Percentiles rank a stretch among this genome's conserved stretches.
phyloP scores from a whole-genome alignment of 2,113 vertebrate genomes.

The Miniopterus natalensis region DNA sequence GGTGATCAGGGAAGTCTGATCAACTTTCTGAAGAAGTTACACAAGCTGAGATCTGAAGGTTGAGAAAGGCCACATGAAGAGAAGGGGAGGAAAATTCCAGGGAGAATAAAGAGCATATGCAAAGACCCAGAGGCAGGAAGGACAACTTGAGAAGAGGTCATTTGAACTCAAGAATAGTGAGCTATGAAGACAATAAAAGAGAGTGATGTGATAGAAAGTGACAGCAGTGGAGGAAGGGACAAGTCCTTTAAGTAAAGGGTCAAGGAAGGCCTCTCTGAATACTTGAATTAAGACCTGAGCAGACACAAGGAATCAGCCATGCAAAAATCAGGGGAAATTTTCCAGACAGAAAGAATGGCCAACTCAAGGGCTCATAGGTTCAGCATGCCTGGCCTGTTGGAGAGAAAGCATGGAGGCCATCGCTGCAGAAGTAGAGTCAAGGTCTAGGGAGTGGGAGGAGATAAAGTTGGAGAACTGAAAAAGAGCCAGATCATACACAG shows the following conservation, averaged over 20 bases:
- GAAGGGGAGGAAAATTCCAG: background rate
- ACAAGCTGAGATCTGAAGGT: conserved; percentile 10
- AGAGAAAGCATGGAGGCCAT: conserved; percentile 5
- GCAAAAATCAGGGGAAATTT: conserved; percentile 48
- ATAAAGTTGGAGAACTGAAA: background rate
- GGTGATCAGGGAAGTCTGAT: background rate
- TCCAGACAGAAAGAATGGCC: conserved; percentile 49
- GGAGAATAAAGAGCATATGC: conserved; percentile 6
- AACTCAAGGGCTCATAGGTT: background rate
- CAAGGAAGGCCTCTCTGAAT: conserved; percentile 51
- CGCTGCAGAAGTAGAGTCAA: background rate
- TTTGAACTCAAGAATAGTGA: conserved; percentile 55
- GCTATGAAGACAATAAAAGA: conserved; percentile 66
- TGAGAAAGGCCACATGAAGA: conserved; percentile 30
- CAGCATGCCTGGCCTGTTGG: background rate
- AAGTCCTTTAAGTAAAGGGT: conserved; percentile 63
- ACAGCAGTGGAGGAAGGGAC: conserved; percentile 58
- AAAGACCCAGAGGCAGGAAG: conserved; percentile 38
- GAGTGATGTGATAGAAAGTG: conserved; percentile 67
- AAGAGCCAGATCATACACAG: background rate
- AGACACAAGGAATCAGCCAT: conserved; percentile 63
- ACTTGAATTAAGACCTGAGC: conserved; percentile 68
- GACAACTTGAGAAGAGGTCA: conserved; percentile 40
- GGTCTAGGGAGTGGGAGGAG: background rate
- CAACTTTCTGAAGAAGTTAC: background rate